Percentiles rank a stretch among this genome's conserved stretches.
Evolutionary conservation across 2,113 vertebrate species (phyloP).

Genomic region (Mirza zaza): DNA sequence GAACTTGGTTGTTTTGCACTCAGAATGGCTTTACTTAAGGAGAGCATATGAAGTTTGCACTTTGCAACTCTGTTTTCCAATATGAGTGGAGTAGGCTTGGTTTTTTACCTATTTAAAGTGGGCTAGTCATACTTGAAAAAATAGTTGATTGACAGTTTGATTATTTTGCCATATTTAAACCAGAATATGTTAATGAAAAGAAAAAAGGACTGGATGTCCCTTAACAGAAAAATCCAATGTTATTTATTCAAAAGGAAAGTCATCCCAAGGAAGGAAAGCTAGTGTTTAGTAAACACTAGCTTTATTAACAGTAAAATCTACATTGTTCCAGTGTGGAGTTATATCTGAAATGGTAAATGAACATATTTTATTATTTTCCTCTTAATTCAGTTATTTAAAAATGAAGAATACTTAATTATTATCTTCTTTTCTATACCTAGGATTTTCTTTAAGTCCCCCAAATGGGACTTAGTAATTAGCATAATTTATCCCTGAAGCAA

Average conservation of each 20-base stretch:
- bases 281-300: too few species aligned
- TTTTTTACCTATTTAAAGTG: not conserved
- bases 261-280: not conserved
- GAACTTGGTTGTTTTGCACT: not conserved
- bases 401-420: not conserved
- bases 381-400: constrained; percentile 33
- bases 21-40: not conserved
- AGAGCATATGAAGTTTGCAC: not conserved
- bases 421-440: constrained; percentile 13
- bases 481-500: constrained; percentile 47
- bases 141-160: not conserved
- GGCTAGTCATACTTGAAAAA: not conserved
- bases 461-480: constrained; percentile 36
- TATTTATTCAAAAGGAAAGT: not conserved
- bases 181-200: not conserved
- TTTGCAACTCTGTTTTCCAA: not conserved
- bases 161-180: constrained; percentile 18
- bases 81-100: not conserved
- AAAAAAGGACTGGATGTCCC: not conserved
- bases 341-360: not conserved
- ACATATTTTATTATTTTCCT: constrained; percentile 7
- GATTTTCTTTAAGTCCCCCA: not conserved
- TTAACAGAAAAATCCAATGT: not conserved
- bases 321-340: not conserved
- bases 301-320: not conserved